Evolutionary conservation across 2,797 vertebrate species (phyloP).

Genomic region (Channallabes apus): DNA sequence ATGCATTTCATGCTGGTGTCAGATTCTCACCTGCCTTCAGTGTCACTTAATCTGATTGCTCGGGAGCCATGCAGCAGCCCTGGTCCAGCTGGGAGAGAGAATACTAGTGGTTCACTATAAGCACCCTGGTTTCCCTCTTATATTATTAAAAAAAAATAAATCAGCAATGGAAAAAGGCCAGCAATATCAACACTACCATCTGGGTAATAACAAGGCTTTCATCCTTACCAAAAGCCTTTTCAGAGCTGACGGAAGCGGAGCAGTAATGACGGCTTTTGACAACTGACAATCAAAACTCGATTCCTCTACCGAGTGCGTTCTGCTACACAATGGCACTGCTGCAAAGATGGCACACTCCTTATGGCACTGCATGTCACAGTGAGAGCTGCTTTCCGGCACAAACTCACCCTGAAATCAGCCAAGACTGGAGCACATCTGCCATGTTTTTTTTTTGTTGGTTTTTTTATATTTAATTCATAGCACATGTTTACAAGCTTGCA

Average conservation of each 20-base stretch:
- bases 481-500: conserved; percentile 11
- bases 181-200: conserved; percentile 62
- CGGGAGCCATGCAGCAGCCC: conserved; percentile 33
- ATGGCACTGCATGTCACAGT: conserved; percentile 19
- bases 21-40: conserved; percentile 36
- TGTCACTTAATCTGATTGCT: conserved; percentile 46
- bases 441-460: conserved; percentile 19
- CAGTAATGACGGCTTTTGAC: conserved; percentile 62
- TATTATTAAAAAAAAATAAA: conserved; percentile 50
- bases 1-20: conserved; percentile 43
- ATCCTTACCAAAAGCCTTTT: conserved; percentile 62
- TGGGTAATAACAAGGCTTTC: conserved; percentile 61
- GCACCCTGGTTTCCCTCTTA: conserved; percentile 24
- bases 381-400: conserved; percentile 33
- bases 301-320: conserved; percentile 58
- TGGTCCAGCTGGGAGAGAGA: conserved; percentile 34
- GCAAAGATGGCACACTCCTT: conserved; percentile 46
- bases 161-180: conserved; percentile 27
- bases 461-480: conserved; percentile 1
- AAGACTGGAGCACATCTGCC: conserved; percentile 42
- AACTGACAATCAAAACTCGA: conserved; percentile 64
- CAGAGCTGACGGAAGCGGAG: conserved; percentile 53
- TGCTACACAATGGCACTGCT: conserved; percentile 46
- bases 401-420: not conserved
- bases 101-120: conserved; percentile 17